These are phyloP conservation scores for Myzus persicae DNA, from an alignment of 1,140 invertebrate genomes.

Conservation along the genomic window DNA sequence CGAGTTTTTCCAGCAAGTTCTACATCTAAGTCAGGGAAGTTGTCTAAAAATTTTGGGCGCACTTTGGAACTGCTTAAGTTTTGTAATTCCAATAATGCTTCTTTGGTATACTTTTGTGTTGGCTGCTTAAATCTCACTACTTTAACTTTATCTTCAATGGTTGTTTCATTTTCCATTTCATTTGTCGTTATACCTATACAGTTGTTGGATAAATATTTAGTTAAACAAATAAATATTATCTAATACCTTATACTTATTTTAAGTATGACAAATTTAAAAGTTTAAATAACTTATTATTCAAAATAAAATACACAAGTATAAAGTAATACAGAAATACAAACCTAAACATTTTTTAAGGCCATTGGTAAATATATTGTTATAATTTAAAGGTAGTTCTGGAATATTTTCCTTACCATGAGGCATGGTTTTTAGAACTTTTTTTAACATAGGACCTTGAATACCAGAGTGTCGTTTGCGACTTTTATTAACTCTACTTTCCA, in stretches of 20 bases:
- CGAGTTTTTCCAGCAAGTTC: conserved; percentile 38
- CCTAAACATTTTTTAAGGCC: conserved; percentile 40
- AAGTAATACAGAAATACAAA: not conserved
- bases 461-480: conserved; percentile 43
- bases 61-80: conserved; percentile 50
- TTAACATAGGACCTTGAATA: conserved; percentile 46
- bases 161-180: conserved; percentile 49
- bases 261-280: not conserved
- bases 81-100: conserved; percentile 50
- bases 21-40: conserved; percentile 49
- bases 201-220: not conserved
- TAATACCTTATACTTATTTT: not conserved
- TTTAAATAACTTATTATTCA: not conserved
- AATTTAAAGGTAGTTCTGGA: conserved; percentile 47
- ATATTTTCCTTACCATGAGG: conserved; percentile 51
- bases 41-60: conserved; percentile 55
- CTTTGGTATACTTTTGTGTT: conserved; percentile 46
- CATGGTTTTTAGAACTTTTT: conserved; percentile 53
- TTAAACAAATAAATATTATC: not conserved
- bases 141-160: conserved; percentile 44
- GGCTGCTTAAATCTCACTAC: conserved; percentile 50
- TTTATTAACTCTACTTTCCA: conserved; percentile 36
- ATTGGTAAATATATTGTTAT: not conserved
- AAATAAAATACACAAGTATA: not conserved
- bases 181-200: conserved; percentile 33